phyloP scores from a whole-genome alignment of 2,113 vertebrate species.

The Salvelinus sp. region DNA sequence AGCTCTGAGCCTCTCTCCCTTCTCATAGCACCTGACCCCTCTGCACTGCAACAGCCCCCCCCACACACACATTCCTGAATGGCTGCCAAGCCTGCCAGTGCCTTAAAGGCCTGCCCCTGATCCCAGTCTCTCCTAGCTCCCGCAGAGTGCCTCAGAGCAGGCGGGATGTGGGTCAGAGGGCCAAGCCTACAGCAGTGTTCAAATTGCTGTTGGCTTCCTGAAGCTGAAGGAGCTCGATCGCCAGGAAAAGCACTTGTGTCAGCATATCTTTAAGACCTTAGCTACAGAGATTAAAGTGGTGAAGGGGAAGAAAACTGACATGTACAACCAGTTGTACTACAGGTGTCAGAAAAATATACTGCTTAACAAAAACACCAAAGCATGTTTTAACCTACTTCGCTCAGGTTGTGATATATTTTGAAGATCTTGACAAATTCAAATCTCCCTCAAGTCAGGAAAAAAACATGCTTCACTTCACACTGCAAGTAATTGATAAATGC shows the following conservation, averaged over 20 bases:
- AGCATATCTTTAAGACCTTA: conserved; percentile 7
- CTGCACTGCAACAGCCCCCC: neutral
- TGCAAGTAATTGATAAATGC: too few species aligned
- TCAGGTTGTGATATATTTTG: neutral
- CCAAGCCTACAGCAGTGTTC: conserved; percentile 17
- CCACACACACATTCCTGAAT: conserved; percentile 7
- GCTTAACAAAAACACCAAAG: neutral
- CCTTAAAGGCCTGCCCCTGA: conserved; percentile 6
- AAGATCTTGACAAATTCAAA: too few species aligned
- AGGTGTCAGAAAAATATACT: neutral
- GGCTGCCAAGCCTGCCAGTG: conserved; percentile 29
- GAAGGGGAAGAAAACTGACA: neutral
- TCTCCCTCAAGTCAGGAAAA: neutral
- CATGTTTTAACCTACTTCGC: neutral
- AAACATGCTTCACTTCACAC: too few species aligned
- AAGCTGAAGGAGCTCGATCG: neutral
- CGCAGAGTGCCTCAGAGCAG: conserved; percentile 14
- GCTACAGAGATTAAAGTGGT: neutral
- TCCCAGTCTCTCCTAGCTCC: neutral
- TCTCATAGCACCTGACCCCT: neutral
- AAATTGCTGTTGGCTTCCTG: conserved; percentile 15
- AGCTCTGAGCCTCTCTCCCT: neutral
- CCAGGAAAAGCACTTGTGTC: neutral
- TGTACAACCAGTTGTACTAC: neutral
- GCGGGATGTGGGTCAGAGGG: conserved; percentile 13